phyloP scores from a whole-genome alignment of 1,140 invertebrate species.

The Camponotus vicinus region DNA sequence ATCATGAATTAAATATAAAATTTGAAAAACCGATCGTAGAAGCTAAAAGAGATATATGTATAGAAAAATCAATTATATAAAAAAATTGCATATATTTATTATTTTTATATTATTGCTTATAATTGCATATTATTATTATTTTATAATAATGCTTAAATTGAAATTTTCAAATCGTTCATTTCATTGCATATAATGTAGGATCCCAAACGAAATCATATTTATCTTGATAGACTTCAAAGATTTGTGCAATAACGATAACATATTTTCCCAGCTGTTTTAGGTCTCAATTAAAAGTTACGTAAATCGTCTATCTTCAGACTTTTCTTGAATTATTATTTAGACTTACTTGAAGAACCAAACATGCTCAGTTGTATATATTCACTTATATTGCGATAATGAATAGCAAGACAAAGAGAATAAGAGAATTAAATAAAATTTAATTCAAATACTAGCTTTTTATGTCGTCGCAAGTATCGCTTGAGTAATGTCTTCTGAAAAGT shows the following conservation, averaged over 20 bases:
- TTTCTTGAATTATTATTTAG: too few relatives aligned
- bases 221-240: neutral
- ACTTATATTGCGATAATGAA: slow-evolving; percentile 5
- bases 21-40: neutral
- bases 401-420: neutral
- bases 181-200: too few relatives aligned
- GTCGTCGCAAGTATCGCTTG: neutral
- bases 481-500: neutral
- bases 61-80: neutral
- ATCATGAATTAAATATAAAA: neutral
- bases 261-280: neutral
- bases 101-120: neutral
- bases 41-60: neutral
- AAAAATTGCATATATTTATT: neutral
- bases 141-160: neutral
- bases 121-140: neutral
- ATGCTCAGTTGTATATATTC: neutral
- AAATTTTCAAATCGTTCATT: neutral
- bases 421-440: slow-evolving; percentile 3
- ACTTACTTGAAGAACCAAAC: neutral
- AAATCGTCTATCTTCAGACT: too few relatives aligned
- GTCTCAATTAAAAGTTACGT: neutral
- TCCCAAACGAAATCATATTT: neutral
- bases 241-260: neutral
- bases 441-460: neutral